Evolutionary conservation across 2,888 invertebrate genomes (phyloP).

Genomic region (Acleris holmiana): DNA sequence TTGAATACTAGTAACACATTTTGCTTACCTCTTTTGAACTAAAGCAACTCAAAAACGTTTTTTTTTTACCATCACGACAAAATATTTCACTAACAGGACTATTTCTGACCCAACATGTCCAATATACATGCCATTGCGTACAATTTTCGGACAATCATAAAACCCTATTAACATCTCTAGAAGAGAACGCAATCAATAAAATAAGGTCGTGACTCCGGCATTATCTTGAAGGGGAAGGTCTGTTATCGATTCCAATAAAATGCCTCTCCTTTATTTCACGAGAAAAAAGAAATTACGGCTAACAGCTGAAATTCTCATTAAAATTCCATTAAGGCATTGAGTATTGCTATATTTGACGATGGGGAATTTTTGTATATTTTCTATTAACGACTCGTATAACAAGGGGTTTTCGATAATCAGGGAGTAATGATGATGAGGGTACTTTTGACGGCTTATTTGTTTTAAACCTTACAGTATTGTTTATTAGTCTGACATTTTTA

Average conservation of each 20-base stretch:
- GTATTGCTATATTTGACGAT: slow-evolving; percentile 46
- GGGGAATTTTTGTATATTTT: slow-evolving; percentile 32
- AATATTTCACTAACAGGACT: too few species aligned
- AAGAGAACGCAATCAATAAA: slow-evolving; percentile 52
- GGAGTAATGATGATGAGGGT: slow-evolving; percentile 24
- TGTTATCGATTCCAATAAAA: slow-evolving; percentile 67
- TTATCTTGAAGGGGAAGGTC: slow-evolving; percentile 54
- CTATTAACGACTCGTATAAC: slow-evolving; percentile 33
- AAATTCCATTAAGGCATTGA: slow-evolving; percentile 72
- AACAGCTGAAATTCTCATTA: slow-evolving; percentile 73
- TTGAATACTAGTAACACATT: too few species aligned
- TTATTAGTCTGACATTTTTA: too few species aligned
- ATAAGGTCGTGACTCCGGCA: slow-evolving; percentile 58
- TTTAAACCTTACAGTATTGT: too few species aligned
- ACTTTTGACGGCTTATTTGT: slow-evolving; percentile 3
- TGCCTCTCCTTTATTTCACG: slow-evolving; percentile 64
- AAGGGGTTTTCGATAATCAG: slow-evolving; percentile 31
- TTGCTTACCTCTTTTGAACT: too few species aligned
- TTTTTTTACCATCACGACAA: too few species aligned
- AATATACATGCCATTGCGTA: slow-evolving; percentile 15
- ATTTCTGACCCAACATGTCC: slow-evolving; percentile 2
- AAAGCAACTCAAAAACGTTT: too few species aligned
- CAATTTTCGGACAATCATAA: slow-evolving; percentile 37
- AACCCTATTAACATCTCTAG: slow-evolving; percentile 37
- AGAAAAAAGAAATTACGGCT: slow-evolving; percentile 60